Base-by-base conservation (phyloP, 2,797 vertebrate species). In the Chiroxiphia lanceolata region DNA sequence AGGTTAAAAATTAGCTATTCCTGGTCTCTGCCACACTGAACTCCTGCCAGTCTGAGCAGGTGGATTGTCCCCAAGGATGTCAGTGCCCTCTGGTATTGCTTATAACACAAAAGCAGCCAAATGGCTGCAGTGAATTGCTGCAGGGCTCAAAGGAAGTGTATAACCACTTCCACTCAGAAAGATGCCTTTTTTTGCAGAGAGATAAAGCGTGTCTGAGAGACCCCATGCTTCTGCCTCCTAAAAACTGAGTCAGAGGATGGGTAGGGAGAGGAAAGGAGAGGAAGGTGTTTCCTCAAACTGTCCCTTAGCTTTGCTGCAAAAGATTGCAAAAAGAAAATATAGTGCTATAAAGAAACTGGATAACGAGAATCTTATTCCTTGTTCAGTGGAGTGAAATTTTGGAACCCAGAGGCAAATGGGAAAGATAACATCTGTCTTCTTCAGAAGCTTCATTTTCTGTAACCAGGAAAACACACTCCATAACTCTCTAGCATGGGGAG, bases 281-380 rank as follows among this genome's bases (percentile, higher is more conserved):
- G 10, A 74, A 64, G 19, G 2, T 42, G 6, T 61, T 86, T 86
- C 18, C n/a, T 69, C 47, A 42, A 74, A 51, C 14, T 33, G 6
- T 42, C n/a, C 64, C 26, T 56, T 34, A 57, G 82, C 17, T 92
- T 81, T 88, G 34, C 20, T 88, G 59, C 15, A 84, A 72, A 70
- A 76, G 11, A 31, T n/a, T 4, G 0, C 6, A 40, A 67, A 26
- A 78, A 47, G 33, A 80, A 8, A 93, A 81, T 71, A 61, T 9
- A 65, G 29, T 4, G 1, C 13, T 72, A 15, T 48, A 65, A 61
- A 85, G 56, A 21, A 82, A 51, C 20, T 47, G 20, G 18, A 48
- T 61, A 92, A 74, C 8, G 54, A 87, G 33, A 91, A 79, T 60
- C 50, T 93, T 95, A 53, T 27, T 95, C 40, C 85, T 94, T 89